Evolutionary conservation across 2,113 vertebrate species (phyloP).

Genomic region (Mormyrus lacerda): DNA sequence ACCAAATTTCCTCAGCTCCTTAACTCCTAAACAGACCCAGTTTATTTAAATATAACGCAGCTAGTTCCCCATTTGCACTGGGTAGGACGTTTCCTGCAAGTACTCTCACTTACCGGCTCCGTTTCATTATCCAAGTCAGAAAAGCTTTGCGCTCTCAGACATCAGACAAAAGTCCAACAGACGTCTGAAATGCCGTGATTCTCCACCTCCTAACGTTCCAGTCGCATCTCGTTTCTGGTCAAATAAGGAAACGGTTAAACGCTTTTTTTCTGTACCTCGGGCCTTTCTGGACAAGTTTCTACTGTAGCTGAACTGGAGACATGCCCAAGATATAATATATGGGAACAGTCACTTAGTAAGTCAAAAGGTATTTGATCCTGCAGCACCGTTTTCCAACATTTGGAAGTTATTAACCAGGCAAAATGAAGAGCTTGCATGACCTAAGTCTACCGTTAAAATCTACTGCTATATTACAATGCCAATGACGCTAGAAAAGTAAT

Average conservation of each 20-base stretch:
- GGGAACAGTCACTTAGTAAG: background rate
- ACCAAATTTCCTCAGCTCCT: background rate
- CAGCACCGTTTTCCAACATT: slow-evolving; percentile 6
- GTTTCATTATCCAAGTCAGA: background rate
- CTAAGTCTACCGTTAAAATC: background rate
- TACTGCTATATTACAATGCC: background rate
- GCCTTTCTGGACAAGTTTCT: background rate
- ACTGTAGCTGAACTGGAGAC: background rate
- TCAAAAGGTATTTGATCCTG: background rate
- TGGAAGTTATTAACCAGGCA: background rate
- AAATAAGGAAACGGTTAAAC: background rate
- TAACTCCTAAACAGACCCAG: background rate
- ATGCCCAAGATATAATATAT: background rate
- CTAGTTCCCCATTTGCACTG: background rate
- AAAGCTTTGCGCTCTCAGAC: background rate
- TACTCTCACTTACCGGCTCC: background rate
- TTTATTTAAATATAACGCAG: background rate
- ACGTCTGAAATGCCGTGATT: background rate
- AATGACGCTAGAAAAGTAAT: background rate
- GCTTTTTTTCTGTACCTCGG: background rate
- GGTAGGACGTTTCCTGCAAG: background rate
- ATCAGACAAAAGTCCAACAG: background rate
- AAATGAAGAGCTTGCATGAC: background rate
- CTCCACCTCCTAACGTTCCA: background rate
- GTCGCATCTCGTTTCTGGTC: background rate